Evolutionary conservation across 2,888 invertebrate species (phyloP).

Genomic region (Lumbricus terrestris): DNA sequence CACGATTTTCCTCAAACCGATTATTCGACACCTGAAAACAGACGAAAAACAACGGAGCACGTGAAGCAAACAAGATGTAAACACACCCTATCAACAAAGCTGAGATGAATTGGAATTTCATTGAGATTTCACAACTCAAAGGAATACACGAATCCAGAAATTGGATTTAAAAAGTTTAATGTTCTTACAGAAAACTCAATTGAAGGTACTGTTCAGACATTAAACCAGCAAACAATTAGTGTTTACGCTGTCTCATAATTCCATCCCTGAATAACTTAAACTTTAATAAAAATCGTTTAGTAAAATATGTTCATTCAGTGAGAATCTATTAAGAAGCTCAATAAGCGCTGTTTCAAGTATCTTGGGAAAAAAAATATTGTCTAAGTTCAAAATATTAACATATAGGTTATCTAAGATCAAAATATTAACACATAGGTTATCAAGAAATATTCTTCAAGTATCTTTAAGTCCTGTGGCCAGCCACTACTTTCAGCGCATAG

Average conservation of each 20-base stretch:
- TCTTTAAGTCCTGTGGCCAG: too few species aligned
- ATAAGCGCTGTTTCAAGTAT: too few species aligned
- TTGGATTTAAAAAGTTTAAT: slow-evolving; percentile 56
- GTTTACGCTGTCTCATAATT: slow-evolving; percentile 89
- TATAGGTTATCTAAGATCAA: too few species aligned
- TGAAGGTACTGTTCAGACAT: slow-evolving; percentile 51
- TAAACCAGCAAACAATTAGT: slow-evolving; percentile 83
- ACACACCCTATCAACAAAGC: background rate
- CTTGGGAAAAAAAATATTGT: too few species aligned
- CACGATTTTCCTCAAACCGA: slow-evolving; percentile 78
- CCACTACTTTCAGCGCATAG: too few species aligned
- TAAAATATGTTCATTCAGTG: too few species aligned
- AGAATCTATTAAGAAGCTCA: too few species aligned
- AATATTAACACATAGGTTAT: too few species aligned
- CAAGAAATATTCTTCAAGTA: too few species aligned
- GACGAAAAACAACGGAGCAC: background rate
- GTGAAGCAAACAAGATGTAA: background rate
- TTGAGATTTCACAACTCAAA: background rate
- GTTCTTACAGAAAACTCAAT: slow-evolving; percentile 21
- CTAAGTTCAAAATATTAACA: too few species aligned
- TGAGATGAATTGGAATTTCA: background rate
- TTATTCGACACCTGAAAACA: slow-evolving; percentile 66
- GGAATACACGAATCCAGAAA: slow-evolving; percentile 68
- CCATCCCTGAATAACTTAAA: slow-evolving; percentile 86
- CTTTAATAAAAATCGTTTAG: slow-evolving; percentile 84